phyloP scores from a whole-genome alignment of 2,888 invertebrate genomes.

The Cistogaster globosa region DNA sequence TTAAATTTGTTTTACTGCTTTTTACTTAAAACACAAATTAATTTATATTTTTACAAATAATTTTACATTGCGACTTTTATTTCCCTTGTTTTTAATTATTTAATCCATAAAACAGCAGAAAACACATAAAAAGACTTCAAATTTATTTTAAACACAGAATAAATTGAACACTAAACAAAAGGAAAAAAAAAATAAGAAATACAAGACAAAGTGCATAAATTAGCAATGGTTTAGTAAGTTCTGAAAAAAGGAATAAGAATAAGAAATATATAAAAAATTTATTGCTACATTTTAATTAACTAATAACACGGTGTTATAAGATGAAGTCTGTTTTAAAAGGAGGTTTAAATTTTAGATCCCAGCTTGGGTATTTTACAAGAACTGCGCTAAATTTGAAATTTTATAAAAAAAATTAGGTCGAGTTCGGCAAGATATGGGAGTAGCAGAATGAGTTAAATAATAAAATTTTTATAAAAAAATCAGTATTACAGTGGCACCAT shows the following conservation, averaged over 20 bases:
- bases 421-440: no score
- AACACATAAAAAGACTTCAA: conserved; percentile 36
- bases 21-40: neutral
- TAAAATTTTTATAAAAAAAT: no score
- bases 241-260: conserved; percentile 13
- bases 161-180: neutral
- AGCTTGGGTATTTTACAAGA: no score
- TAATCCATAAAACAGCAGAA: conserved; percentile 40
- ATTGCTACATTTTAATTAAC: conserved; percentile 42
- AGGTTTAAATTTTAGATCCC: no score
- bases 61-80: conserved; percentile 42
- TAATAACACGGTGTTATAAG: neutral
- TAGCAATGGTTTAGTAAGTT: conserved; percentile 61
- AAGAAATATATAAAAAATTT: conserved; percentile 30
- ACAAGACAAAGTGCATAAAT: conserved; percentile 66
- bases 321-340: neutral
- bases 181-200: conserved; percentile 40
- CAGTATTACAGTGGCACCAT: no score
- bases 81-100: conserved; percentile 29
- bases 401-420: no score
- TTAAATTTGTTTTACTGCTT: neutral
- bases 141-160: conserved; percentile 7
- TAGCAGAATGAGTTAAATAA: no score
- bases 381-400: no score
- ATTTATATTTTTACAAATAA: neutral